Evolutionary conservation across 2,113 vertebrate genomes (phyloP), one percentile per base, ranked within the genome.

Genomic region (Semnopithecus entellus): DNA sequence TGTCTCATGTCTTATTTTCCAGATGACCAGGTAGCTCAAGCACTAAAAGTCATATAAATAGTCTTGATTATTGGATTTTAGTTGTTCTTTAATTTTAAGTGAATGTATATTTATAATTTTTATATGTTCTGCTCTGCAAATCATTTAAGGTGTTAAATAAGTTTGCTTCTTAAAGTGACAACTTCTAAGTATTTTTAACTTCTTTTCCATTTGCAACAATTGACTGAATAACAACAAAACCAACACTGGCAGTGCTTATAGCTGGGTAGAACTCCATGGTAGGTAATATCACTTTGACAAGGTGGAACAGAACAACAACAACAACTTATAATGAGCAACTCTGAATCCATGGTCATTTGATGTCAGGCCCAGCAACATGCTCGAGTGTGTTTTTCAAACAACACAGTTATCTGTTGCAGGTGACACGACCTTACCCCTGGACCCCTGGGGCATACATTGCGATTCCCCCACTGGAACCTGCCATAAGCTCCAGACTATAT

Each of bases 101-200:
- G 30, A 70, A 57, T 90, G 6, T 17, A 8, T 93, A 52, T 93
- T 92, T 92, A 90, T 48, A 57, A 83, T 45, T 95, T 90, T 92
- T 70, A 82, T 91, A 88, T 48, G 30, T 76, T 80, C 22, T 40
- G 27, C 57, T 84, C 55, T 55, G 14, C 55, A 73, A 32, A 78
- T 61, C 43, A 43, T 86, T 90, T 87, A 45, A 25, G 25, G 3
- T 82, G 38, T 81, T 70, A 68, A 78, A 76, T 23, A 93, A 82
- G 6, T 84, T 78, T 96, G 64, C 43, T 84, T 95, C 90, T 95
- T 64, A 80, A 93, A 81, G 94, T 85, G 90, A 93, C 40, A 75
- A 72, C 61, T 73, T 57, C 27, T 61, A 85, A 43, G 48, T 90
- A 66, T 32, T 35, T 93, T 94, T 55, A 88, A 61, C 27, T 52